Evolutionary conservation across 2,888 invertebrate genomes (phyloP).

Genomic region (Tinea trinotella): DNA sequence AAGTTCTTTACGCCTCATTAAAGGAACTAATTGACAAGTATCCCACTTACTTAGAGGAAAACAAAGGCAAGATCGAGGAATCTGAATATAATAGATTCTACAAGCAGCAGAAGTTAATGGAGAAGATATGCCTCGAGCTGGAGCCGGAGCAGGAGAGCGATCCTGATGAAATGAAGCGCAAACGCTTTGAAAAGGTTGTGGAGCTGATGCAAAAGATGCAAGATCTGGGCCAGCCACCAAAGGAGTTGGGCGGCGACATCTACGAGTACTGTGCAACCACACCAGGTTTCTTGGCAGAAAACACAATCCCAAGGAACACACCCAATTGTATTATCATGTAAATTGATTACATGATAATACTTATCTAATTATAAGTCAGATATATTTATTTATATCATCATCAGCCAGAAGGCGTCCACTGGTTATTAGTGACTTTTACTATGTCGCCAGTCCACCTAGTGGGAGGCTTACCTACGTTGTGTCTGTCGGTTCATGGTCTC

Average conservation of each 20-base stretch:
- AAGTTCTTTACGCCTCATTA: slow-evolving; percentile 89
- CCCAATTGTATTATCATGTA: too few species aligned
- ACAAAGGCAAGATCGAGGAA: slow-evolving; percentile 77
- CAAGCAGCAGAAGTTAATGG: slow-evolving; percentile 87
- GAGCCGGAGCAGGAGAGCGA: slow-evolving; percentile 84
- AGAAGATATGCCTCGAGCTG: slow-evolving; percentile 82
- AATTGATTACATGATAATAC: too few species aligned
- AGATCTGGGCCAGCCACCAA: slow-evolving; percentile 90
- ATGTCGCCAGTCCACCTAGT: too few species aligned
- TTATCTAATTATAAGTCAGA: too few species aligned
- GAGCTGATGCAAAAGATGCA: slow-evolving; percentile 93
- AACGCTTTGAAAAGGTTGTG: slow-evolving; percentile 84
- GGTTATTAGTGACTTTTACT: too few species aligned
- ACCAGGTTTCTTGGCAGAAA: too few species aligned
- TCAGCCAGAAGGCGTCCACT: too few species aligned
- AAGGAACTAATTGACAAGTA: slow-evolving; percentile 89
- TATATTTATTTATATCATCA: too few species aligned
- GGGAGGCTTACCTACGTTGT: too few species aligned
- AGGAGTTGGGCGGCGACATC: slow-evolving; percentile 87
- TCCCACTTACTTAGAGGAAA: slow-evolving; percentile 86
- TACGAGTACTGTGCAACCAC: too few species aligned
- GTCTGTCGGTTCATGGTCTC: too few species aligned
- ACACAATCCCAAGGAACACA: too few species aligned
- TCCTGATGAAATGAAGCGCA: slow-evolving; percentile 80
- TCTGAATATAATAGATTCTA: slow-evolving; percentile 81